Base-by-base conservation (phyloP, 2,888 invertebrate species). In the Lordiphosa andalusiaca region DNA sequence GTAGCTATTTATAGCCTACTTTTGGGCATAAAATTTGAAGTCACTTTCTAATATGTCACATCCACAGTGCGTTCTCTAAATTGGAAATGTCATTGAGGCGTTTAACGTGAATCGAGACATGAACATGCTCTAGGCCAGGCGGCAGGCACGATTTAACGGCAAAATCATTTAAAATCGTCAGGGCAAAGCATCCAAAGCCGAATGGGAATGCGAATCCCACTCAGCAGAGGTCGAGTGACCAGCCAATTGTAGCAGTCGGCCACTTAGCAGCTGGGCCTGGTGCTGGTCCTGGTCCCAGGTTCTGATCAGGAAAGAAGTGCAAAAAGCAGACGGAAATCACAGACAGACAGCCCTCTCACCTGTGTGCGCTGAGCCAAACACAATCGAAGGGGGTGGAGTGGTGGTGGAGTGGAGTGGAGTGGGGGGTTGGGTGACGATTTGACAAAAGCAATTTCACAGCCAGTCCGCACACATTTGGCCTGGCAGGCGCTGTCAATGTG, bases 41-140 rank as follows among this genome's bases (percentile, higher is more conserved):
- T 25, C 6, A 25, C 25, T 2, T 25, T 6, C 2, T 25, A 6
- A 2, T 25, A 16, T 16, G 16, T 16, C 1, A 6, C 25, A 7
- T 9, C 30, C 30, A 30, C 30, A 46, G 55, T 33, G 49, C 33
- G 50, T 69, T 68, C 65, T 72, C 80, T 68, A 81, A 81, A 81
- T 81, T 81, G 80, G 77, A 83, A 81, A 81, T 83, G 80, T 81
- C 84, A 80, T 75, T 82, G 82, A 75, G 81, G 81, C 83, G 77
- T 83, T 77, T 83, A 80, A 77, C 83, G 71, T 69, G 64, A 21
- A 41, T 64, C 64, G 54, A 62, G 59, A 62, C 67, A 75, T 61
- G 53, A 61, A 72, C 68, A 64, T 57, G 57, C 50, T 21, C 40
- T 16, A 21, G 55, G 52, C 52, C 52, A 21, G 62, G 13, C 21